phyloP scores from a whole-genome alignment of 2,797 vertebrate species.

The Lateolabrax maculatus region DNA sequence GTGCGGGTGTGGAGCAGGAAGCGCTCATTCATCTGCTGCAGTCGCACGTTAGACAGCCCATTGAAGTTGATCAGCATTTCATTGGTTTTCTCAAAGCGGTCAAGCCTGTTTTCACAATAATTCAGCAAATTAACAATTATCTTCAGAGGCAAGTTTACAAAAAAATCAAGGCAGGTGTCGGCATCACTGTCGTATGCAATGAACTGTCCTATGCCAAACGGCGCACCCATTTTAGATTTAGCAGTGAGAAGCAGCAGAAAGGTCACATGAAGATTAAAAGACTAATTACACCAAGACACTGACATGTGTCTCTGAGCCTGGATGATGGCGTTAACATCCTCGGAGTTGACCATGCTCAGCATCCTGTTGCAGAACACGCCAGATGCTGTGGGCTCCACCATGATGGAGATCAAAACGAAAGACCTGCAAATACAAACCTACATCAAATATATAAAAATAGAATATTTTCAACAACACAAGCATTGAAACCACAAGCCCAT shows the following conservation, averaged over 20 bases:
- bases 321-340: conserved; percentile 98
- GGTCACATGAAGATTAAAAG: not conserved
- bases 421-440: conserved; percentile 33
- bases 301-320: conserved; percentile 99
- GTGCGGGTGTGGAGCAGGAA: conserved; percentile 94
- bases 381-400: conserved; percentile 92
- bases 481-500: not conserved
- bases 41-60: conserved; percentile 91
- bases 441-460: not conserved
- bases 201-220: not conserved
- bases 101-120: conserved; percentile 86
- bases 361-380: conserved; percentile 94
- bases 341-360: conserved; percentile 97
- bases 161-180: not conserved
- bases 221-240: not conserved
- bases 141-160: not conserved
- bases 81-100: conserved; percentile 98
- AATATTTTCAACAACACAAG: not conserved
- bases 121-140: conserved; percentile 19
- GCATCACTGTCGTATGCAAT: not conserved
- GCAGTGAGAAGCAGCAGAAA: not conserved
- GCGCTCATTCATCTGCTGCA: conserved; percentile 97
- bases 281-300: conserved; percentile 66
- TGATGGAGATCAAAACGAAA: conserved; percentile 5
- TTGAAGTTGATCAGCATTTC: conserved; percentile 99